Conservation (phyloP, 2,888 invertebrate genomes). For the Cantharis rustica region DNA sequence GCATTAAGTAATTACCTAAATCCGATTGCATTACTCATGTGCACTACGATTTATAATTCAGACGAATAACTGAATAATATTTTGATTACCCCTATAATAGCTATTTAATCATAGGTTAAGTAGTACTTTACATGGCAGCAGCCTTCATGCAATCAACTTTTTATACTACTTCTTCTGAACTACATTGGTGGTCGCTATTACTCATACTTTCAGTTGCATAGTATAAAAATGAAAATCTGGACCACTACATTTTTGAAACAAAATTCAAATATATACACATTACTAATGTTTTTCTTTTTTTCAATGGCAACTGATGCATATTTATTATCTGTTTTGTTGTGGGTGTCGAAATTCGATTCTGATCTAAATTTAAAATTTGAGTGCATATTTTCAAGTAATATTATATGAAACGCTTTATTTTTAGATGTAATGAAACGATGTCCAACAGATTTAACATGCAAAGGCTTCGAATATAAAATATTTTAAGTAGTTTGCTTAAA, state of each 20-base stretch:
- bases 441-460: neutral
- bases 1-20: neutral
- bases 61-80: neutral
- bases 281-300: neutral
- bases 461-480: neutral
- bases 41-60: neutral
- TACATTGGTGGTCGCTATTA: constrained; percentile 2
- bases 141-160: neutral
- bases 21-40: neutral
- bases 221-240: neutral
- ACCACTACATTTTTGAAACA: neutral
- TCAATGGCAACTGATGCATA: neutral
- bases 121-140: neutral
- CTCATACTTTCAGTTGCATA: neutral
- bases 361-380: neutral
- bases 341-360: neutral
- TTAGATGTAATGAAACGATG: neutral
- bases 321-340: neutral
- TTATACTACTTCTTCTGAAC: neutral
- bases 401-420: neutral
- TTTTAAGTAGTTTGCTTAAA: neutral
- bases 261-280: neutral
- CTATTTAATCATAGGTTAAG: constrained; percentile 3
- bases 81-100: constrained; percentile 1
- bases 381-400: neutral